phyloP scores from a whole-genome alignment of 2,113 vertebrate species.

The Salvelinus sp. region DNA sequence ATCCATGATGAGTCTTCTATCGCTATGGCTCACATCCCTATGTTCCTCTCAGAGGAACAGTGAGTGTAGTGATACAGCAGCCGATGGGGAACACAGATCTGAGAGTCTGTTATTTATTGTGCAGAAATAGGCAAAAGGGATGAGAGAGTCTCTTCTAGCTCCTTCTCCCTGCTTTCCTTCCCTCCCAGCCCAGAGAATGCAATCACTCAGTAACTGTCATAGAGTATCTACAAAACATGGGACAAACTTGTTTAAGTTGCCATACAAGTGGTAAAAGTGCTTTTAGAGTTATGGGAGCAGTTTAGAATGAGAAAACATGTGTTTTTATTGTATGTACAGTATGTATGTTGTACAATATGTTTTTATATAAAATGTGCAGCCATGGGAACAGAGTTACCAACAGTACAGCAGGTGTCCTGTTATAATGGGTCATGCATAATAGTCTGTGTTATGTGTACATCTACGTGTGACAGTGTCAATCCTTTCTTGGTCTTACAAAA shows the following conservation, averaged over 20 bases:
- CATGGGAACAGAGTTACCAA: too few relatives aligned
- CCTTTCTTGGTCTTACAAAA: too few relatives aligned
- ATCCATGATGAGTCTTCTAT: neutral
- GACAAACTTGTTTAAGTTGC: neutral
- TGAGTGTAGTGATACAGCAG: neutral
- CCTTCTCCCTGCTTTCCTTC: neutral
- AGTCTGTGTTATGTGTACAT: too few relatives aligned
- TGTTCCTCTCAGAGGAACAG: neutral
- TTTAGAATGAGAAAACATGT: neutral
- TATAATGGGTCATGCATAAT: too few relatives aligned
- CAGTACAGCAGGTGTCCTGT: too few relatives aligned
- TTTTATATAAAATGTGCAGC: too few relatives aligned
- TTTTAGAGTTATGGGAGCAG: neutral
- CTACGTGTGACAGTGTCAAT: too few relatives aligned
- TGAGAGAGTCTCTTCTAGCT: neutral
- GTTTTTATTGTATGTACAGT: neutral
- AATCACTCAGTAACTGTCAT: neutral
- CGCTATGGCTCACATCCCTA: too few relatives aligned
- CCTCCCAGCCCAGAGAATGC: neutral
- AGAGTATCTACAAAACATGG: neutral
- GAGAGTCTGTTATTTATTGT: neutral
- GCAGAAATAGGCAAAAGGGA: slow-evolving; percentile 2
- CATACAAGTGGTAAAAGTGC: neutral
- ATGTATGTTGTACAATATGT: too few relatives aligned
- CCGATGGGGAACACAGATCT: neutral